These are phyloP conservation scores for Mustela erminea DNA, from an alignment of 2,797 vertebrate genomes.

Conservation along the genomic window DNA sequence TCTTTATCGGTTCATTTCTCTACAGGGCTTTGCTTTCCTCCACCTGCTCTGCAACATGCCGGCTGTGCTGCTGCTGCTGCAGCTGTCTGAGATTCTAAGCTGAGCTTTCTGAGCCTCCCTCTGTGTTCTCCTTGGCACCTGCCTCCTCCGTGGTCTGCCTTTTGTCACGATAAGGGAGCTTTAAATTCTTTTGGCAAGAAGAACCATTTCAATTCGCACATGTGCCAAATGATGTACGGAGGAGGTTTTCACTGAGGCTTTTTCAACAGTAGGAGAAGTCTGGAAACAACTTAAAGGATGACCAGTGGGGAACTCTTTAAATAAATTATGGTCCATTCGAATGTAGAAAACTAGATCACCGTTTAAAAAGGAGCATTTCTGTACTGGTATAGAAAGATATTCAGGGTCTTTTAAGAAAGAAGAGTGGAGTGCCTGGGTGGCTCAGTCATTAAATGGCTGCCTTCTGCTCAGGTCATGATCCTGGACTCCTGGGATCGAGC, in stretches of 20 bases:
- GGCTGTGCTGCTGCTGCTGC: neutral
- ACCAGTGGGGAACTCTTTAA: neutral
- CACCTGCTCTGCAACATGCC: accelerated
- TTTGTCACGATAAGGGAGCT: neutral
- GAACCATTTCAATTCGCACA: neutral
- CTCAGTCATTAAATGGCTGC: too few relatives aligned
- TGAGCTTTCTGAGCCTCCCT: neutral
- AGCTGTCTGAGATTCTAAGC: neutral
- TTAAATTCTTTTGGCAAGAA: neutral
- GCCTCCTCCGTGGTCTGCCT: accelerated
- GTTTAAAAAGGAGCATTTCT: neutral
- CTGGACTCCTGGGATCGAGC: too few relatives aligned
- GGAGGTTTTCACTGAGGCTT: neutral
- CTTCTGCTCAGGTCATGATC: too few relatives aligned
- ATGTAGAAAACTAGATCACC: neutral
- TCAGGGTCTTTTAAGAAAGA: neutral
- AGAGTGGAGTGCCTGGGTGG: too few relatives aligned
- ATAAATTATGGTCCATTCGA: neutral
- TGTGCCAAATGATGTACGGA: neutral
- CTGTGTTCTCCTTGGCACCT: neutral
- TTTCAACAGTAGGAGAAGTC: neutral
- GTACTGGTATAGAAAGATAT: neutral
- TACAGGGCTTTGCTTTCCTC: neutral
- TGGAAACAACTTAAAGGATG: neutral
- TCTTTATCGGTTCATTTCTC: neutral